These are phyloP conservation scores for Bombus consobrinus DNA, from an alignment of 1,140 invertebrate genomes.

Conservation along the genomic window DNA sequence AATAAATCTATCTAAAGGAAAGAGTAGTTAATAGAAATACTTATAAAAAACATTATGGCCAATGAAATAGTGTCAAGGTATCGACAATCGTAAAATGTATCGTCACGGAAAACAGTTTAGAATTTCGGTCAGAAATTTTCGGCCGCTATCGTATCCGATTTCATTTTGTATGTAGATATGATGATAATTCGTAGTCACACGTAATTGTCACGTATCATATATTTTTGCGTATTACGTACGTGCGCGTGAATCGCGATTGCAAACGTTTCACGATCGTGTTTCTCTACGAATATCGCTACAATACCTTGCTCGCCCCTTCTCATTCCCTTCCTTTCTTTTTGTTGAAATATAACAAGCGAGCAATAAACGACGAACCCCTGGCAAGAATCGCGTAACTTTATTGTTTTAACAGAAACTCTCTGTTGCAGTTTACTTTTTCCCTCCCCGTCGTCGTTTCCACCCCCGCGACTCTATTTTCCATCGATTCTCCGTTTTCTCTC, in stretches of 20 bases:
- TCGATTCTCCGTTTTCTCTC: neutral
- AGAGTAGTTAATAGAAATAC: too few relatives aligned
- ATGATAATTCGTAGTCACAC: neutral
- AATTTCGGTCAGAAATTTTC: neutral
- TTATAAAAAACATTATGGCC: too few relatives aligned
- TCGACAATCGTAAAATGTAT: neutral
- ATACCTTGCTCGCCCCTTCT: too few relatives aligned
- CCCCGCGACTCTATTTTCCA: neutral
- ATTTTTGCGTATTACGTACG: neutral
- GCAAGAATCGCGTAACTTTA: slow-evolving; percentile 35
- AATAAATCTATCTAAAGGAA: too few relatives aligned
- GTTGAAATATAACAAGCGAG: slow-evolving; percentile 27
- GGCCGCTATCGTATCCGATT: neutral
- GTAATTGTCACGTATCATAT: slow-evolving; percentile 23
- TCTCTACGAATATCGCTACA: too few relatives aligned
- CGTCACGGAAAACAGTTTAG: neutral
- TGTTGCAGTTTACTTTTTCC: slow-evolving; percentile 1
- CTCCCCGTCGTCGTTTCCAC: neutral
- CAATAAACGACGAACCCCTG: slow-evolving; percentile 1
- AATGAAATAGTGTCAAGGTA: neutral
- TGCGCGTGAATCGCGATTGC: neutral
- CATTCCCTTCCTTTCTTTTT: neutral
- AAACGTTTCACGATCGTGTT: neutral
- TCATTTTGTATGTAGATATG: neutral
- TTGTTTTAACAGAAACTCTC: slow-evolving; percentile 12